Evolutionary conservation across 2,113 vertebrate genomes (phyloP), one percentile per base, ranked within the genome.

Genomic region (Acrocephalus kingi): DNA sequence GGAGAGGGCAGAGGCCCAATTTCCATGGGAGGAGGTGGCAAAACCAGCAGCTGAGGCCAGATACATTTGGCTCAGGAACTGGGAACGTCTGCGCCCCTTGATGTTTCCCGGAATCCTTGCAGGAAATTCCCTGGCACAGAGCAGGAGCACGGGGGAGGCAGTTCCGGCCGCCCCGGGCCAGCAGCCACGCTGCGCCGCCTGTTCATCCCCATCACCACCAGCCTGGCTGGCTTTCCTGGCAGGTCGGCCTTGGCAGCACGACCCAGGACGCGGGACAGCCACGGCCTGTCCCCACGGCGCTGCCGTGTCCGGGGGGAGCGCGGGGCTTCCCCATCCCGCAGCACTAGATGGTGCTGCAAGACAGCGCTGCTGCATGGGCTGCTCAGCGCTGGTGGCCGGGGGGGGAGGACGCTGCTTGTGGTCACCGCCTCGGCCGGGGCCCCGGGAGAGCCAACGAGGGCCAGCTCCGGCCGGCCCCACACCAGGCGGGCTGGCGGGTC

Each of bases 271-370:
- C 2, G 2, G 33, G 51, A 11, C 20, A 7, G 35, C 46, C 75
- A 0, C 0, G 10, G 30, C 21, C 35, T 0, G 76, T 68, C 18
- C 81, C 51, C 79, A 2, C 1, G n/a, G 61, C 4, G 43, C 69
- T 39, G 85, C 61, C 23, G 1, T 0, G 30, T 31, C 23, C 3
- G 8, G 11, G 10, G 74, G 33, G 10, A 33, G 73, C 15, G 37
- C 28, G 4, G 49, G 45, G 30, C 67, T 64, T 88, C 21, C 91
- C 83, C 94, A 4, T 1, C 15, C 31, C 51, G 4, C 68, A 46
- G 89, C 96, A 54, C 96, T 87, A 96, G 96, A 74, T 94, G 96
- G 96, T 45, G 95, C 97, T 95, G 94, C 93, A 86, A 46, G 20
- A 95, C 94, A 81, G 91, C 91, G 5, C 8, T 30, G 87, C 0